Evolutionary conservation across 2,888 invertebrate genomes (phyloP), one percentile per base, ranked within the genome.

Genomic region (Scaptomyza parva): DNA sequence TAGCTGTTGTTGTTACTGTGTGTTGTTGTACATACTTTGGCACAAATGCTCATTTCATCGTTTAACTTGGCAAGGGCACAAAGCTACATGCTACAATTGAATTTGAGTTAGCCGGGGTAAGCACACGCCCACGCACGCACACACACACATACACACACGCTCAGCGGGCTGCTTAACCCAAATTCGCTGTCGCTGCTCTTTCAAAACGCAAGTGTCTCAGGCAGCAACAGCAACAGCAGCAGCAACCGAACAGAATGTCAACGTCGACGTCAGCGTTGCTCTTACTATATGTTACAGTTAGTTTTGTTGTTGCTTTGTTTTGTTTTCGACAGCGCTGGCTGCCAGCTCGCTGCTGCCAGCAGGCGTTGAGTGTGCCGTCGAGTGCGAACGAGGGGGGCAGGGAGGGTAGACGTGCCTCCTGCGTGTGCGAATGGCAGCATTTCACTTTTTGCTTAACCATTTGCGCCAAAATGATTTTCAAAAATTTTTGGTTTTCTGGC

Each of bases 31-130:
- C 62, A 66, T 70, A 78, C 72, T 68, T 68, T 71, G 62, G 78
- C 74, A 74, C 70, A 85, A 83, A 84, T 84, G 81, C 78, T 82
- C 82, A 86, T 82, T 86, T 86, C 81, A 75, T 69, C 82, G 75
- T 77, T 86, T 86, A 86, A 86, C 81, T 82, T 86, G 74, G 78
- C 81, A 82, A 82, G 82, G 86, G 84, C 84, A 84, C 64, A 70
- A 69, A 71, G 75, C 76, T 74, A 75, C 80, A 78, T 69, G 77
- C 84, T 81, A 76, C 80, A 81, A 81, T 81, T 82, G 85, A 85
- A 85, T 81, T 84, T 81, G 70, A 77, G 78, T 84, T 84, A 82
- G 80, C 62, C 66, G 58, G 72, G 69, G 59, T 69, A 76, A 72
- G 77, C 70, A 52, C 59, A 63, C 52, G 44, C 60, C 45, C 62